Conservation (phyloP, 2,797 vertebrate species). For the Chiroxiphia lanceolata region DNA sequence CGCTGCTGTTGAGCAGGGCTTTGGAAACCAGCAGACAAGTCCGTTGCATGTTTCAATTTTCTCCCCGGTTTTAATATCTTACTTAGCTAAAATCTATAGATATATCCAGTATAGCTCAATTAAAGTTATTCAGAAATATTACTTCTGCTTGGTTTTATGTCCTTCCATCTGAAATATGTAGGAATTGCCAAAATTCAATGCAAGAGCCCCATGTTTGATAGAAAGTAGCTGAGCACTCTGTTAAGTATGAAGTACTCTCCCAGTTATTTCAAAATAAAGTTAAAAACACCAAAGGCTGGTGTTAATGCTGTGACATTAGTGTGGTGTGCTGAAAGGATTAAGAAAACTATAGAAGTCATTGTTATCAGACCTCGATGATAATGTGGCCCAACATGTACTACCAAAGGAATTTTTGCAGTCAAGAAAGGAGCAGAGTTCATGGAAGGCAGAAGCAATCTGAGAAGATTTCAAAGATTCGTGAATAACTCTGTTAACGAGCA, state of each 20-base stretch:
- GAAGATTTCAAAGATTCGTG: not conserved
- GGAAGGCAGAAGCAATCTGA: not conserved
- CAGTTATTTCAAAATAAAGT: not conserved
- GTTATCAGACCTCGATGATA: not conserved
- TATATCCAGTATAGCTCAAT: not conserved
- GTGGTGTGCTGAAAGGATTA: rapidly evolving
- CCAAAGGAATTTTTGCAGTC: not conserved
- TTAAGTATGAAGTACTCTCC: not conserved
- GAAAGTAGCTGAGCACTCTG: not conserved
- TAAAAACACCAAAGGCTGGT: not conserved
- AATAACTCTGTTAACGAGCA: not conserved
- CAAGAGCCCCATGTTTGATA: not conserved
- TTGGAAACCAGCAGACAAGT: not conserved
- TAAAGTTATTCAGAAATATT: not conserved
- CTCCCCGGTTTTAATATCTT: not conserved
- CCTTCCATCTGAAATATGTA: not conserved
- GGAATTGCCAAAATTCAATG: not conserved
- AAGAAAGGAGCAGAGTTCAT: not conserved
- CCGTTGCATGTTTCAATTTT: not conserved
- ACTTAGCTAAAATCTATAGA: not conserved
- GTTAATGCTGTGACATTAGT: not conserved
- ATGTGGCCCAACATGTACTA: rapidly evolving
- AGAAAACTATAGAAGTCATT: not conserved
- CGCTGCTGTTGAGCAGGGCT: not conserved
- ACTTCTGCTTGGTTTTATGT: not conserved